Evolutionary conservation across 2,797 vertebrate species (phyloP).

Genomic region (Toxotes lorentzi): DNA sequence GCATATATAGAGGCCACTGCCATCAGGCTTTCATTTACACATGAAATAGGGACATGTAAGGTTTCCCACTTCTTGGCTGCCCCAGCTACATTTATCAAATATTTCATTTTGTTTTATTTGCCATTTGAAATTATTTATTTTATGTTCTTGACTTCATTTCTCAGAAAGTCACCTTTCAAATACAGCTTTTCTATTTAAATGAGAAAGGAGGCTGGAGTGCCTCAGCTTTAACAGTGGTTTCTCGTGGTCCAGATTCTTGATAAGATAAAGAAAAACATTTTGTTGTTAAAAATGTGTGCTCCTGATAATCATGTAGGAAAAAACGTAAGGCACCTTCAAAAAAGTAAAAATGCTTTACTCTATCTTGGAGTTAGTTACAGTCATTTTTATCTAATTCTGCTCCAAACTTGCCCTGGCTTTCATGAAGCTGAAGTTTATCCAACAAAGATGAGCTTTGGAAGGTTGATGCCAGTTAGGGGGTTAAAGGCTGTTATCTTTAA

Average conservation of each 20-base stretch:
- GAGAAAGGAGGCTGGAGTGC: neutral
- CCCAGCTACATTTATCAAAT: neutral
- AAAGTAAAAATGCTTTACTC: neutral
- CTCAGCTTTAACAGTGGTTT: neutral
- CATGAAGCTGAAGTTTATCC: neutral
- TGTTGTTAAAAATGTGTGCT: neutral
- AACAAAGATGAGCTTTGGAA: neutral
- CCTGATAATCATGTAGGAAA: neutral
- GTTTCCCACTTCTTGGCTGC: neutral
- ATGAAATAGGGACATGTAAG: constrained; percentile 18
- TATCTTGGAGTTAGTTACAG: no score
- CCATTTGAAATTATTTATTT: constrained; percentile 38
- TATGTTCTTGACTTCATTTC: constrained; percentile 3
- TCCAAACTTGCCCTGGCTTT: neutral
- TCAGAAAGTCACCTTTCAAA: constrained; percentile 15
- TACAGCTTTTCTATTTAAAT: neutral
- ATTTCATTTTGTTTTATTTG: constrained; percentile 13
- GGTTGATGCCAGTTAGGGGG: neutral
- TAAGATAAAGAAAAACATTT: neutral
- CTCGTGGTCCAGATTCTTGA: neutral
- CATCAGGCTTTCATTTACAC: constrained; percentile 31
- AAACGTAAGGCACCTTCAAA: neutral
- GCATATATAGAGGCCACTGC: constrained; percentile 20
- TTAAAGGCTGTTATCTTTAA: neutral
- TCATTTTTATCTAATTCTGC: neutral